Percentiles rank a stretch among this genome's conserved stretches.
phyloP scores from a whole-genome alignment of 2,888 invertebrate genomes.

The Ennomos fuscantarius region DNA sequence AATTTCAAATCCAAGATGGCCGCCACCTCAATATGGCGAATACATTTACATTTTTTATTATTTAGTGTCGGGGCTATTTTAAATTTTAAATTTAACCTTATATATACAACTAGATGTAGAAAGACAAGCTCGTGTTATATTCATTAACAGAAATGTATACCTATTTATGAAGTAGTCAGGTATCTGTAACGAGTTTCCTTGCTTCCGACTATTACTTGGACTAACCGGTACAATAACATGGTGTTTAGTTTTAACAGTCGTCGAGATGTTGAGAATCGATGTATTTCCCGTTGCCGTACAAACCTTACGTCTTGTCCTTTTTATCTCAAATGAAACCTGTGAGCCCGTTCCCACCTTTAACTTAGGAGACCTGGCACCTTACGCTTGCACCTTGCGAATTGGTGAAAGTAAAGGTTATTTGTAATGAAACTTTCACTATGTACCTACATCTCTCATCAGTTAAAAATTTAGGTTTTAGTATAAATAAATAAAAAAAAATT shows the following conservation, averaged over 20 bases:
- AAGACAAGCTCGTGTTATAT: too few species aligned
- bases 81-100: too few species aligned
- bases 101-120: too few species aligned
- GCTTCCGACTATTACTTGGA: conserved; percentile 28
- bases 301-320: conserved; percentile 42
- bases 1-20: too few species aligned
- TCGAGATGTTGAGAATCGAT: conserved; percentile 67
- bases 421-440: neutral
- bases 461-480: too few species aligned
- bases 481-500: too few species aligned
- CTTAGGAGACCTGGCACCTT: conserved; percentile 1
- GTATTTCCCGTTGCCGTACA: conserved; percentile 55
- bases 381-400: conserved; percentile 1
- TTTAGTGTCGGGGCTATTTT: too few species aligned
- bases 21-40: too few species aligned
- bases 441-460: neutral
- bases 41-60: too few species aligned
- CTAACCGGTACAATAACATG: conserved; percentile 56
- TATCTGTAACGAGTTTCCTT: too few species aligned
- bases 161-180: too few species aligned
- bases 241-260: conserved; percentile 73
- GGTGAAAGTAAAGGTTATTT: neutral
- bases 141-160: too few species aligned
- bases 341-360: conserved; percentile 5
- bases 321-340: conserved; percentile 38